A percentile compares a stretch with the other conserved stretches of the same genome.
phyloP scores from a whole-genome alignment of 2,797 vertebrate genomes.

The Tapirus indicus region DNA sequence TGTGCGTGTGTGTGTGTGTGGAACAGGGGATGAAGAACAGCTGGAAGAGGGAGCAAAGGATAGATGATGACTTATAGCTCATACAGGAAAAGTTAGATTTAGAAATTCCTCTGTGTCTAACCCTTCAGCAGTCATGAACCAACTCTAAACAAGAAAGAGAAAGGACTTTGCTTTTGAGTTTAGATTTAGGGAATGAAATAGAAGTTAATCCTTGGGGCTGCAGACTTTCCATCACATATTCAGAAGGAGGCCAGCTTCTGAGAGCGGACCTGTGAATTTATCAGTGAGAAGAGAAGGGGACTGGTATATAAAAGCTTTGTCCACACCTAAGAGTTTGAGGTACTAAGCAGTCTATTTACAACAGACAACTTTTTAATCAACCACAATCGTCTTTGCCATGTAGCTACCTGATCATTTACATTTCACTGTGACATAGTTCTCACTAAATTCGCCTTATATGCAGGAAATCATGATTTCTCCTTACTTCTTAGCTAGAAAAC shows the following conservation, averaged over 20 bases:
- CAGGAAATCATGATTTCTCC: neutral
- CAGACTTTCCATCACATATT: neutral
- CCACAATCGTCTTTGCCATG: neutral
- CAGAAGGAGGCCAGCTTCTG: neutral
- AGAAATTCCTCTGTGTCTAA: neutral
- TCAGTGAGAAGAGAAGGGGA: neutral
- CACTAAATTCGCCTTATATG: neutral
- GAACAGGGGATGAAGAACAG: neutral
- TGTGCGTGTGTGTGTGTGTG: neutral
- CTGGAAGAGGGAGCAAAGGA: neutral
- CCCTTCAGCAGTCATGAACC: neutral
- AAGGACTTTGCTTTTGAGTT: neutral
- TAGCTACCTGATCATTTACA: neutral
- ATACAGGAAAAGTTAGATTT: slow-evolving; percentile 21
- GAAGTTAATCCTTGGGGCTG: neutral
- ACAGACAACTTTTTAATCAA: neutral
- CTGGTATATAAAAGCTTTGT: neutral
- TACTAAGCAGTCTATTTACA: neutral
- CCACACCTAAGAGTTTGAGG: neutral
- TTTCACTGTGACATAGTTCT: neutral
- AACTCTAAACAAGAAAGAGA: neutral
- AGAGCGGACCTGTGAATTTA: neutral
- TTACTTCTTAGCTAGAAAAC: neutral
- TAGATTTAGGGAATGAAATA: neutral
- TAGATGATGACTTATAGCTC: neutral